Evolutionary conservation across 1,140 invertebrate species (phyloP).

Genomic region (Drosophila ambigua): DNA sequence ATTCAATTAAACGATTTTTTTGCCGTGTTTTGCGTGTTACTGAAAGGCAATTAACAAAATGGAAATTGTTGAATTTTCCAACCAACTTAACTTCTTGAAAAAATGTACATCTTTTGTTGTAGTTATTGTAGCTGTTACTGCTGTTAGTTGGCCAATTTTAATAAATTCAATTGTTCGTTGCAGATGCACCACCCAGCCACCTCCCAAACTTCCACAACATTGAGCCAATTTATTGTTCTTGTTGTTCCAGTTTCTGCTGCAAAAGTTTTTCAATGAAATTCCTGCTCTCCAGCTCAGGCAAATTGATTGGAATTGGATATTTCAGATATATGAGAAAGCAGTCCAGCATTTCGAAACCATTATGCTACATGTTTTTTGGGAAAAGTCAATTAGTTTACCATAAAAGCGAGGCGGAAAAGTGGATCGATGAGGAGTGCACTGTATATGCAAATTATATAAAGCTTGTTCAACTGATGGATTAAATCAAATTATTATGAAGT

Average conservation of each 20-base stretch:
- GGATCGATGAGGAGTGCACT: not conserved
- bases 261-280: slow-evolving; percentile 60
- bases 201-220: slow-evolving; percentile 8
- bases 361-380: no score
- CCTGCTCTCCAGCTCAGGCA: slow-evolving; percentile 16
- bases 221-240: slow-evolving; percentile 24
- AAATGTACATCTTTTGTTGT: not conserved
- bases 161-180: slow-evolving; percentile 55
- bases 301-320: slow-evolving; percentile 62
- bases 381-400: slow-evolving; percentile 13
- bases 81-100: slow-evolving; percentile 23
- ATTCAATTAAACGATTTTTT: slow-evolving; percentile 60
- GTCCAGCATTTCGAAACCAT: not conserved
- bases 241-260: slow-evolving; percentile 6
- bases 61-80: slow-evolving; percentile 57
- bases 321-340: slow-evolving; percentile 1
- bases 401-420: not conserved
- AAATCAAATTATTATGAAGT: not conserved
- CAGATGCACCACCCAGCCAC: not conserved
- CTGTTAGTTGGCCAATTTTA: slow-evolving; percentile 52
- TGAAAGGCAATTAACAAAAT: slow-evolving; percentile 69
- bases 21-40: slow-evolving; percentile 30
- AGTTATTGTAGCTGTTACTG: slow-evolving; percentile 8
- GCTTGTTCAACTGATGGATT: not conserved
- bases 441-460: not conserved